Base-by-base conservation (phyloP, 2,797 vertebrate species). In the Silurus aristotelis region DNA sequence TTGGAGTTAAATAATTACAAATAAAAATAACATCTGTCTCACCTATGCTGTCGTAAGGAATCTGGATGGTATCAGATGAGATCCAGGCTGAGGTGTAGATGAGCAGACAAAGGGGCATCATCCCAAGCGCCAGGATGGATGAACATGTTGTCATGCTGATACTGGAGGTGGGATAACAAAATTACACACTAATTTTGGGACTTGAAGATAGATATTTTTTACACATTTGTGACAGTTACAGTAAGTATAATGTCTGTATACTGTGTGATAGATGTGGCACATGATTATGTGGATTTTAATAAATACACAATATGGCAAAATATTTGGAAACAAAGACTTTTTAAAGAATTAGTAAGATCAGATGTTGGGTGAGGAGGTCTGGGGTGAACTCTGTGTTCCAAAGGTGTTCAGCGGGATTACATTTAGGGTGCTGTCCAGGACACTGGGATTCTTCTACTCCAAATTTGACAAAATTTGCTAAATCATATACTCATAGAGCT, bases 131-230 rank as follows among this genome's bases (percentile, higher is more conserved):
- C 88, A 99, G 60, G 82, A 99, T 89, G 0, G 98, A 98, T 76
- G 98, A 99, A 76, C 98, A 99, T 15, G 97, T 94, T 13, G 98
- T 99, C 98, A 99, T 99, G 90, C 97, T 98, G 95, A 99, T 89
- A 64, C 98, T 99, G 94, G 38, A 90, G 92, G 87, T 85, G 9
- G 20, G 13, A 60, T 55, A 9, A 15, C 52, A 78, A 60, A 84
- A 56, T 27, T 43, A 67, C 3, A 55, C n/a, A 48, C 20, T 64
- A 80, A 1, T 4, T 63, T 79, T 46, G 46, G 25, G 5, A 76
- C 17, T 58, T 19, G 38, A 56, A 31, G 14, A 17, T 75, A 9
- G 9, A 52, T 52, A 52, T 52, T 52, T 52, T 10, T 52, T 52
- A 52, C 48, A 52, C 6, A 52, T 52, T 10, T 10, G 48, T 52